Conservation (phyloP, 2,888 invertebrate genomes). For the Agriotes lineatus region DNA sequence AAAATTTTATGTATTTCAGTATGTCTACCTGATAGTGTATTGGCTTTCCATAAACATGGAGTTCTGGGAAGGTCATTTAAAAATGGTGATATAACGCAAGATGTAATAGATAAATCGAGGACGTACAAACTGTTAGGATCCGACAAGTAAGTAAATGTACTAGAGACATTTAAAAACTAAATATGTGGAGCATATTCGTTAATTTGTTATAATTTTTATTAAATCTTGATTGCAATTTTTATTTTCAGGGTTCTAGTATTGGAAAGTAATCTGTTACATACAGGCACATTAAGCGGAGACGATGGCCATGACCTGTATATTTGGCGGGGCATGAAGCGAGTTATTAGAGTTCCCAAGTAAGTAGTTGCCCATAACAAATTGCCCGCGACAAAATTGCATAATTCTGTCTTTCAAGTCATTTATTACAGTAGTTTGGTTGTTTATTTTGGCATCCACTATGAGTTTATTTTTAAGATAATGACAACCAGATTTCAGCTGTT, state of each 20-base stretch:
- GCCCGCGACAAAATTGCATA: too few relatives aligned
- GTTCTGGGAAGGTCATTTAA: slow-evolving; percentile 94
- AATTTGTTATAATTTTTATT: not conserved
- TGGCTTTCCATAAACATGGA: slow-evolving; percentile 98
- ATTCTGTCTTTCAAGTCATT: too few relatives aligned
- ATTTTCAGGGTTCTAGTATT: slow-evolving; percentile 87
- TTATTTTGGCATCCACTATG: not conserved
- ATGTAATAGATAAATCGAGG: slow-evolving; percentile 93
- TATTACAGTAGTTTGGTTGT: not conserved
- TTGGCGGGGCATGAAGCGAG: slow-evolving; percentile 97
- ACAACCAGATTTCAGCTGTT: not conserved
- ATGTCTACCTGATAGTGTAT: slow-evolving; percentile 94
- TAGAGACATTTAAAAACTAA: too few relatives aligned
- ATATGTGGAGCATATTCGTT: too few relatives aligned
- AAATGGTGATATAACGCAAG: slow-evolving; percentile 95
- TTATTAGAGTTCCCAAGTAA: slow-evolving; percentile 70
- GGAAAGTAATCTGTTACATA: slow-evolving; percentile 86
- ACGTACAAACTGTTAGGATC: slow-evolving; percentile 93
- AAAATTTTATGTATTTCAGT: too few relatives aligned
- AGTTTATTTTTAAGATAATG: slow-evolving; percentile 2
- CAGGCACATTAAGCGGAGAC: slow-evolving; percentile 81
- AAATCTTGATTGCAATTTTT: not conserved
- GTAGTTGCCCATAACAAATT: not conserved
- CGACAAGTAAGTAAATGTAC: slow-evolving; percentile 84
- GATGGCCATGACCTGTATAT: slow-evolving; percentile 96